phyloP scores from a whole-genome alignment of 2,113 vertebrate genomes.

The Odontesthes bonariensis region DNA sequence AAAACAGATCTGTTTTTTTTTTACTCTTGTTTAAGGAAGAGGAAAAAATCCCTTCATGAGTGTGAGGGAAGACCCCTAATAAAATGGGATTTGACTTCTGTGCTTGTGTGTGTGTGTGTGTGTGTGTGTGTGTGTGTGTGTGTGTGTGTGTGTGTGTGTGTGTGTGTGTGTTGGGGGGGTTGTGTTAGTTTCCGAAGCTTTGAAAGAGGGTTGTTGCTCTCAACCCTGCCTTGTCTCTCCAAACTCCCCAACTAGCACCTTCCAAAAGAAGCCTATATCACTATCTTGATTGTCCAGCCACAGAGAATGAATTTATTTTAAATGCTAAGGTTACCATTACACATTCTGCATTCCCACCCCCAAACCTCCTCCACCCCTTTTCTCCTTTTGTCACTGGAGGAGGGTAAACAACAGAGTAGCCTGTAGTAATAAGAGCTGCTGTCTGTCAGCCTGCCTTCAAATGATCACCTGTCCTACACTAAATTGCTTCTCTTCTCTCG shows the following conservation, averaged over 20 bases:
- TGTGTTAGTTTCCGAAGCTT: constrained; percentile 46
- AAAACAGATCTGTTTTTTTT: constrained; percentile 43
- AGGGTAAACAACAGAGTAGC: constrained; percentile 64
- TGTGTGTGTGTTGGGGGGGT: constrained; percentile 48
- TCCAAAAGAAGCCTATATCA: constrained; percentile 31
- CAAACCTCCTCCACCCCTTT: constrained; percentile 13
- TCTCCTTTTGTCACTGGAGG: constrained; percentile 54
- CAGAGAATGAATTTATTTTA: constrained; percentile 72
- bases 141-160: no score
- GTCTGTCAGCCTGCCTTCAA: constrained; percentile 79
- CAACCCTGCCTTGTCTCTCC: constrained; percentile 31
- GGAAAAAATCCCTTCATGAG: constrained; percentile 29
- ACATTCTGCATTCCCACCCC: constrained; percentile 53
- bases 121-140: no score
- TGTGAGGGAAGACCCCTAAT: constrained; percentile 43
- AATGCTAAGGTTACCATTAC: constrained; percentile 73
- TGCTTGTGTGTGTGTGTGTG: no score
- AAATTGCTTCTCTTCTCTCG: constrained; percentile 71
- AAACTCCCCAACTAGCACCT: constrained; percentile 29
- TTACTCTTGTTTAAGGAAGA: constrained; percentile 38
- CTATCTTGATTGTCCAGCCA: constrained; percentile 52
- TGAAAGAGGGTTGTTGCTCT: constrained; percentile 59
- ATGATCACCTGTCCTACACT: constrained; percentile 79
- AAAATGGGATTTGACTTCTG: constrained; percentile 60
- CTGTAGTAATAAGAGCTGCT: constrained; percentile 73